Percentiles rank a stretch among this genome's conserved stretches.
phyloP scores from a whole-genome alignment of 2,888 invertebrate genomes.

The Pteria penguin region DNA sequence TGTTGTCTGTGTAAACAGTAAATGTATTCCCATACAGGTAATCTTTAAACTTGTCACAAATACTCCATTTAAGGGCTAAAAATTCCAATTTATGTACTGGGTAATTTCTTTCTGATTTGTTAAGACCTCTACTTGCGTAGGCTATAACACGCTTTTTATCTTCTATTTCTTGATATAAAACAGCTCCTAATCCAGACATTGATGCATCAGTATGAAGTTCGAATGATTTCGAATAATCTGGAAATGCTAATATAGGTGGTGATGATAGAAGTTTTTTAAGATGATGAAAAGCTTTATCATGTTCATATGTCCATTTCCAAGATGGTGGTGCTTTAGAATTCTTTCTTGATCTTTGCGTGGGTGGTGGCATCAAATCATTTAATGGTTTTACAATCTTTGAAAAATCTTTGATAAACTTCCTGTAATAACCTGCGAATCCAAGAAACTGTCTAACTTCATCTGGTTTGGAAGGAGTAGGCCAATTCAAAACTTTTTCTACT shows the following conservation, averaged over 20 bases:
- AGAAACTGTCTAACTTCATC: too few species aligned
- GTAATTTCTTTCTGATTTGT: constrained; percentile 41
- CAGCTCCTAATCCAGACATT: constrained; percentile 34
- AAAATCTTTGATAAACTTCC: too few species aligned
- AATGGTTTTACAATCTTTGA: constrained; percentile 6
- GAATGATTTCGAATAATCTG: constrained; percentile 37
- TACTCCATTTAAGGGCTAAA: constrained; percentile 45
- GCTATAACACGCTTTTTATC: constrained; percentile 40
- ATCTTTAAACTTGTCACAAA: constrained; percentile 44
- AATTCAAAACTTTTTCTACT: constrained; percentile 37
- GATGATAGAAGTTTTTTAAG: constrained; percentile 33
- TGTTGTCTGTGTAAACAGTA: constrained; percentile 46
- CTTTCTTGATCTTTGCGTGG: constrained; percentile 1
- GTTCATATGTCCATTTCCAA: constrained; percentile 34
- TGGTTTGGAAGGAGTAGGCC: constrained; percentile 40
- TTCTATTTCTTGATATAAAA: constrained; percentile 40
- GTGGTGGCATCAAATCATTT: neutral
- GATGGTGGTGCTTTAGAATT: neutral
- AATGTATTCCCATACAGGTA: constrained; percentile 38
- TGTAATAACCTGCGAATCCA: too few species aligned
- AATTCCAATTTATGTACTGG: constrained; percentile 46
- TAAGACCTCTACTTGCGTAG: constrained; percentile 45
- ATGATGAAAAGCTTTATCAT: constrained; percentile 26
- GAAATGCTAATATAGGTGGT: constrained; percentile 42
- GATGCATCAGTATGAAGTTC: constrained; percentile 49